A percentile compares a stretch with the other conserved stretches of the same genome.
Conservation (phyloP, 2,113 vertebrate species). For the Egretta garzetta region DNA sequence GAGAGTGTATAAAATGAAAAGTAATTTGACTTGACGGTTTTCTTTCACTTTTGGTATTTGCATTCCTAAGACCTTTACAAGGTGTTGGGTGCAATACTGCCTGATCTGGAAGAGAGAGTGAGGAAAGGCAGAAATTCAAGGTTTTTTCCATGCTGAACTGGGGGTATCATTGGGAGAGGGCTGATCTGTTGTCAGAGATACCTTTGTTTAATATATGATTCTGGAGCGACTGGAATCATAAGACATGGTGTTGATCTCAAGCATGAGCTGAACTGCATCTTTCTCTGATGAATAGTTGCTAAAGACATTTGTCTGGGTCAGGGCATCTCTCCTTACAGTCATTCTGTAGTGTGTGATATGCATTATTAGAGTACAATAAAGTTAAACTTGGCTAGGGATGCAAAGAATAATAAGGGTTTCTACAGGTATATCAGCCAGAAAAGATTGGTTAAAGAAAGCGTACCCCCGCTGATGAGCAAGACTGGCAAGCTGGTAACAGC, state of each 20-base stretch:
- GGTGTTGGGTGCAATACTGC: background rate
- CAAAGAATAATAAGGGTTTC: too few relatives aligned
- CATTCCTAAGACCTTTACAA: background rate
- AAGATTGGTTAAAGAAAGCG: too few relatives aligned
- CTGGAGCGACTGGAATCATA: background rate
- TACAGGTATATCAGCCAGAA: too few relatives aligned
- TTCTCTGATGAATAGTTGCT: background rate
- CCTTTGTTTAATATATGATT: background rate
- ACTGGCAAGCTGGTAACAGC: too few relatives aligned
- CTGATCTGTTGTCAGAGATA: background rate
- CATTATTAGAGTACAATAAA: background rate
- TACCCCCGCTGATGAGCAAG: too few relatives aligned
- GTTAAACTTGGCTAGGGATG: too few relatives aligned
- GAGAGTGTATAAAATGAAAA: background rate
- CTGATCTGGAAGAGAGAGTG: background rate
- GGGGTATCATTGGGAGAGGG: background rate
- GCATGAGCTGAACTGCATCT: background rate
- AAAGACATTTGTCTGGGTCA: background rate
- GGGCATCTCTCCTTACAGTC: background rate
- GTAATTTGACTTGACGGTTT: background rate
- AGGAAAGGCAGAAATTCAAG: background rate
- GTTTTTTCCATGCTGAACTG: background rate
- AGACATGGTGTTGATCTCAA: background rate
- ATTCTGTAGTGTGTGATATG: background rate
- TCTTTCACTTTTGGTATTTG: background rate